Base-by-base conservation (phyloP, 1,140 invertebrate species). In the Zaprionus capensis region DNA sequence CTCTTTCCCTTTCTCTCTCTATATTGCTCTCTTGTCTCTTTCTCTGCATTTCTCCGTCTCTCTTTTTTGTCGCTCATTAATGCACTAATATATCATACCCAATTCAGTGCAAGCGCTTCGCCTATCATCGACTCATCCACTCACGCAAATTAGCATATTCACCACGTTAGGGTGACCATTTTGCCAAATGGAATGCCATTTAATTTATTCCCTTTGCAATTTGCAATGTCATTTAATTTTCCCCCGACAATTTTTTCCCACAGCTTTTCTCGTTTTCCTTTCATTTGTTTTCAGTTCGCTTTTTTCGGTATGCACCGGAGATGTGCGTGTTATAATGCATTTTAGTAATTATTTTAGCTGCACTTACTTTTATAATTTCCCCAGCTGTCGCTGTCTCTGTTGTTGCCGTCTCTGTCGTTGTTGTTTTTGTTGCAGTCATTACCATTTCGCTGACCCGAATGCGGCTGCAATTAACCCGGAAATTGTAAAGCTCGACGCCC, bases 291-390 rank as follows among this genome's bases (percentile, higher is more conserved):
- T 53, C 59, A 72, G 66, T 71, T 36, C 31, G 24, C 31, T 61
- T 28, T 22, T 28, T 31, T 51, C 20, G 46, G 26, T 41, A 15
- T 55, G 34, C 38, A 56, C 24, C 41, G 65, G 57, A 67, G 34
- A 46, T 82, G 80, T 88, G 66, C 64, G 72, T 87, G 77, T 26
- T 49, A 56, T 75, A 84, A 87, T 87, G 81, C 85, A 88, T 84
- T 88, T 88, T 90, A 90, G 81, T 88, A 88, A 88, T 88, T 88
- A 90, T 88, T 88, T 90, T 87, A 88, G 75, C 57, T 69, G 76
- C 68, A 75, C 77, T 78, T 62, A 77, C 57, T 74, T 71, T 80
- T 49, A 67, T 49, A 12, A 46, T 62, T 24, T 34, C 17, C 20
- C 26, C 17, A 34, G 22, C 24, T 53, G 41, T 34, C 14, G 20